Conservation (phyloP, 2,797 vertebrate genomes). For the Oreonectes daqikongensis region DNA sequence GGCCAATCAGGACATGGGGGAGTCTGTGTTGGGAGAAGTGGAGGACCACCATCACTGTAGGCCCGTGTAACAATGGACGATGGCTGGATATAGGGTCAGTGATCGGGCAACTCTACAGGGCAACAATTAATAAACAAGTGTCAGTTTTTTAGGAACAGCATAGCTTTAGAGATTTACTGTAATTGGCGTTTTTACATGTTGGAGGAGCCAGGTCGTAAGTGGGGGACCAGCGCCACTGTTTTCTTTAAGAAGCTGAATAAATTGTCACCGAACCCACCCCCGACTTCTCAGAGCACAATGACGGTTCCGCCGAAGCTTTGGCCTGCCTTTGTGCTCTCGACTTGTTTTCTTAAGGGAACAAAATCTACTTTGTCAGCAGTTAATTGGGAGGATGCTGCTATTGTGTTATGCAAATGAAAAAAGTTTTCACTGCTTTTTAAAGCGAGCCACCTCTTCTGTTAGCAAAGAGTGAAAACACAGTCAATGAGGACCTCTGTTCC, state of each 20-base stretch:
- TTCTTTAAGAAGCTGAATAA: slow-evolving; percentile 57
- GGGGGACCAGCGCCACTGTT: slow-evolving; percentile 57
- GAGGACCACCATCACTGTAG: slow-evolving; percentile 68
- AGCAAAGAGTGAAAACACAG: slow-evolving; percentile 44
- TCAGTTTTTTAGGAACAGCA: slow-evolving; percentile 59
- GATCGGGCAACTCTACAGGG: slow-evolving; percentile 60
- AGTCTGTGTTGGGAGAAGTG: slow-evolving; percentile 2
- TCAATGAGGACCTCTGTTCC: slow-evolving; percentile 1
- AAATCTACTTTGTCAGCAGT: slow-evolving; percentile 69
- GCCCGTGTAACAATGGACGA: slow-evolving; percentile 3
- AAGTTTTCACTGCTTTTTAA: slow-evolving; percentile 62
- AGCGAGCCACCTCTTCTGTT: slow-evolving; percentile 54
- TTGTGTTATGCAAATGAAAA: slow-evolving; percentile 73
- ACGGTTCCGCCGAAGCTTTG: slow-evolving; percentile 61
- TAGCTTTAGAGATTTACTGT: slow-evolving; percentile 68
- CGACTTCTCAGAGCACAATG: slow-evolving; percentile 70
- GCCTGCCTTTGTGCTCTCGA: slow-evolving; percentile 67
- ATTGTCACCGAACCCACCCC: slow-evolving; percentile 54
- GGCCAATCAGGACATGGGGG: slow-evolving; percentile 42
- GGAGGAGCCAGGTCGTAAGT: slow-evolving; percentile 62
- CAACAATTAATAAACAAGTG: slow-evolving; percentile 60
- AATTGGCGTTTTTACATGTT: slow-evolving; percentile 70
- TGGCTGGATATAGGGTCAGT: slow-evolving; percentile 42
- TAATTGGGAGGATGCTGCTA: slow-evolving; percentile 71
- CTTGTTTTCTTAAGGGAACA: slow-evolving; percentile 68